Evolutionary conservation across 2,888 invertebrate genomes (phyloP), one percentile per base, ranked within the genome.

Genomic region (Heliconius aoede): DNA sequence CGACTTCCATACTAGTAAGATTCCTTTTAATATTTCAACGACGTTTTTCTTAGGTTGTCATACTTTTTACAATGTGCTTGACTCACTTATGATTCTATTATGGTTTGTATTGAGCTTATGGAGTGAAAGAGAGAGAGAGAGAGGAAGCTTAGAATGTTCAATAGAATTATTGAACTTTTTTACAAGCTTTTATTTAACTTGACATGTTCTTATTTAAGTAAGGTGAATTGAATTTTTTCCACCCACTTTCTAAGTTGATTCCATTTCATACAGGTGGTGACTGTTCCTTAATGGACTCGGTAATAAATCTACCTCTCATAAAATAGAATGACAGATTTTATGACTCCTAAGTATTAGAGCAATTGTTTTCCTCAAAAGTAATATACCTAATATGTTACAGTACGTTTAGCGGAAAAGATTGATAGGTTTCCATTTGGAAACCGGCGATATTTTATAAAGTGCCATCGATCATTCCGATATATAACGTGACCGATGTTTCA

Each of bases 401-500:
- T 69, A 55, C 36, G 60, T 40, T 72, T 72, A 72, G 72, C 60
- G 61, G 9, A 75, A 69, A 83, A 84, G 85, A 86, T 85, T 83
- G 84, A 86, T 86, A 81, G 82, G 83, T 72, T 55, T 78, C 82
- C 82, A 83, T 85, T 84, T 85, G 83, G 82, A 82, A 84, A 82
- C 84, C 81, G 79, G 81, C 82, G 79, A 84, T 85, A 83, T 85
- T 85, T 83, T 78, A 82, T 80, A 77, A 69, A 77, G 73, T 73
- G 76, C 82, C 76, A 86, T 86, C 85, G 82, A 85, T 86, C 86
- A 86, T 84, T 82, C 78, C 74, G 65, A 46, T 77, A 77, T 78
- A 80, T 78, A 77, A 73, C 65, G 67, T 73, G 73, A 73, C 69
- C 68, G 67, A 76, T 78, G 65, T 78, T 67, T 78, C 78, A 76